Conservation (phyloP, 2,113 vertebrate species). For the Anhinga rufa region DNA sequence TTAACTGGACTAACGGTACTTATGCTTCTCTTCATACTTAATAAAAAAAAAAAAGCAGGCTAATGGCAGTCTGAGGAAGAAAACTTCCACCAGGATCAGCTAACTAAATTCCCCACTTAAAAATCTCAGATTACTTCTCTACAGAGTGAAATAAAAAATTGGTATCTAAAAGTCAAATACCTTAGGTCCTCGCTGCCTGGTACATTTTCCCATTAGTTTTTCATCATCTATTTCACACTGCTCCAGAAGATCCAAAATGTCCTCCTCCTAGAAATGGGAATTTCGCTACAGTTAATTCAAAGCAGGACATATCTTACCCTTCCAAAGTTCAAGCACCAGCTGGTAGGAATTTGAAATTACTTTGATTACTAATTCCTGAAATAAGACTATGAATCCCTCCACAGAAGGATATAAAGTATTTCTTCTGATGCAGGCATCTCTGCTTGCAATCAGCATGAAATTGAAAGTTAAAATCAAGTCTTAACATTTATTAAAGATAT, state of each 20-base stretch:
- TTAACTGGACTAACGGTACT: neutral
- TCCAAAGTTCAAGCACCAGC: neutral
- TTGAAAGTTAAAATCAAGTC: neutral
- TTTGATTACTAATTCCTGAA: neutral
- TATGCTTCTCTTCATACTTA: neutral
- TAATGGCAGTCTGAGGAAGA: neutral
- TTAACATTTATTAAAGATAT: neutral
- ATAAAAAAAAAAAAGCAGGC: neutral
- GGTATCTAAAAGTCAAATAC: slow-evolving; percentile 38
- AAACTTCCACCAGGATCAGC: neutral
- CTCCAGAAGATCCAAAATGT: slow-evolving; percentile 95
- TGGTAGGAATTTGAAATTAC: neutral
- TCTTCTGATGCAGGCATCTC: neutral
- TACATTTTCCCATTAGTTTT: slow-evolving; percentile 90
- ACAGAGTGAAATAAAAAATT: neutral
- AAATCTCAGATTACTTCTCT: neutral
- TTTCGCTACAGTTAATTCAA: neutral
- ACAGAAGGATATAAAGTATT: neutral
- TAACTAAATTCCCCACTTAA: neutral
- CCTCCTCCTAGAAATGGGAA: slow-evolving; percentile 85
- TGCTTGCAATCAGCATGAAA: neutral
- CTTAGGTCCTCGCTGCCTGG: slow-evolving; percentile 82
- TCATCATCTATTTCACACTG: slow-evolving; percentile 97
- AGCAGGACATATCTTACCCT: neutral
- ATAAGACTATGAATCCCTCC: neutral